Evolutionary conservation across 2,888 invertebrate species (phyloP).

Genomic region (Dryobota labecula): DNA sequence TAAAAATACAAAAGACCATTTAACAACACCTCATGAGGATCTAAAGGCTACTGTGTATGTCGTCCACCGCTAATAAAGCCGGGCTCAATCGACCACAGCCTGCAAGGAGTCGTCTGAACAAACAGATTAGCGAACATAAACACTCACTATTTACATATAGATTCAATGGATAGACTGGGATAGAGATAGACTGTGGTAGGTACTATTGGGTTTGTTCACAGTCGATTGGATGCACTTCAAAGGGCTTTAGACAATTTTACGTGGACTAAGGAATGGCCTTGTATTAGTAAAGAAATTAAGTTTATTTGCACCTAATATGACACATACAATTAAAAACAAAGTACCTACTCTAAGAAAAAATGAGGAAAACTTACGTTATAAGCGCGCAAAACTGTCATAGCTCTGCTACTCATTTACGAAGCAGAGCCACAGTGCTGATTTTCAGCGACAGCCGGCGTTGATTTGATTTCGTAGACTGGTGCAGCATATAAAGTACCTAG

Average conservation of each 20-base stretch:
- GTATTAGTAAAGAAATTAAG: no score
- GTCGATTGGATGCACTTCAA: constrained; percentile 20
- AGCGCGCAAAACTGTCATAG: neutral
- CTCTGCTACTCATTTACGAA: neutral
- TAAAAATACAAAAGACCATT: constrained; percentile 8
- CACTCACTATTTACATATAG: constrained; percentile 40
- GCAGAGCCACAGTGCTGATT: neutral
- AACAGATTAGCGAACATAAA: constrained; percentile 51
- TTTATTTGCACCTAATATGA: neutral
- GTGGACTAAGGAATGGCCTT: neutral
- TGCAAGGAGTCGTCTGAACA: constrained; percentile 28
- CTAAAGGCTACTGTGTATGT: constrained; percentile 13
- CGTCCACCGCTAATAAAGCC: constrained; percentile 27
- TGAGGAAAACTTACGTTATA: neutral
- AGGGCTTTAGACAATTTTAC: neutral
- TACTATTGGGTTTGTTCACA: neutral
- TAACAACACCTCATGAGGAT: neutral
- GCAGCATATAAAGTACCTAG: neutral
- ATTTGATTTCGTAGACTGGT: neutral
- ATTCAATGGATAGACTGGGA: constrained; percentile 16
- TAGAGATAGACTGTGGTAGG: neutral
- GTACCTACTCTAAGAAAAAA: neutral
- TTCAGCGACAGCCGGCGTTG: neutral
- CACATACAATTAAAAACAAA: neutral
- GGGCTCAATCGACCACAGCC: constrained; percentile 6